phyloP scores from a whole-genome alignment of 2,888 invertebrate genomes.

The Tortrix viridana region DNA sequence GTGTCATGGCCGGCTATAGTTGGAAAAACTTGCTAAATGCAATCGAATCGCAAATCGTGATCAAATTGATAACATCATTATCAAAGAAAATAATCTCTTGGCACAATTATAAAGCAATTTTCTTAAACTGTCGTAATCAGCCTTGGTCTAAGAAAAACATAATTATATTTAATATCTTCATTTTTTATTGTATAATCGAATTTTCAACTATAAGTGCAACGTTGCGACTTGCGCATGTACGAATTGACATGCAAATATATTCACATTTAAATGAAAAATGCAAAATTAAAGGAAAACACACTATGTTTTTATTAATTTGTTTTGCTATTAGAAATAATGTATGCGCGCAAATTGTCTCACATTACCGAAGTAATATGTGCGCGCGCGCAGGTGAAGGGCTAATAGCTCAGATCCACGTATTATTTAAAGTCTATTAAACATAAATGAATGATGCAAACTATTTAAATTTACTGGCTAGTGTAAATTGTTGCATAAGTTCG shows the following conservation, averaged over 20 bases:
- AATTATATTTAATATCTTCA: too few species aligned
- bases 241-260: conserved; percentile 14
- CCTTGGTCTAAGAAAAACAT: too few species aligned
- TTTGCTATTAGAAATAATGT: conserved; percentile 29
- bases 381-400: conserved; percentile 28
- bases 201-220: too few species aligned
- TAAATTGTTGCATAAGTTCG: conserved; percentile 29
- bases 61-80: too few species aligned
- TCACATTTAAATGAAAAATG: conserved; percentile 23
- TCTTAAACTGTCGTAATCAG: too few species aligned
- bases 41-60: too few species aligned
- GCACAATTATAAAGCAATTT: too few species aligned
- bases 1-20: too few species aligned
- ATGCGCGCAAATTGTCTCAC: conserved; percentile 35
- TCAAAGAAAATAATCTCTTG: too few species aligned
- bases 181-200: too few species aligned
- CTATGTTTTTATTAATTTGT: conserved; percentile 29
- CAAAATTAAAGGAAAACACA: conserved; percentile 17
- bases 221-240: background rate
- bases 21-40: too few species aligned
- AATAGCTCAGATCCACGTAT: conserved; percentile 29
- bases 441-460: conserved; percentile 23
- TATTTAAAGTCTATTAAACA: conserved; percentile 27
- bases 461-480: conserved; percentile 25
- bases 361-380: conserved; percentile 17